Percentiles rank a stretch among this genome's conserved stretches.
Conservation (phyloP, 37 sponge, comb jelly and placozoan genomes). For the Chondrosia reniformis region DNA sequence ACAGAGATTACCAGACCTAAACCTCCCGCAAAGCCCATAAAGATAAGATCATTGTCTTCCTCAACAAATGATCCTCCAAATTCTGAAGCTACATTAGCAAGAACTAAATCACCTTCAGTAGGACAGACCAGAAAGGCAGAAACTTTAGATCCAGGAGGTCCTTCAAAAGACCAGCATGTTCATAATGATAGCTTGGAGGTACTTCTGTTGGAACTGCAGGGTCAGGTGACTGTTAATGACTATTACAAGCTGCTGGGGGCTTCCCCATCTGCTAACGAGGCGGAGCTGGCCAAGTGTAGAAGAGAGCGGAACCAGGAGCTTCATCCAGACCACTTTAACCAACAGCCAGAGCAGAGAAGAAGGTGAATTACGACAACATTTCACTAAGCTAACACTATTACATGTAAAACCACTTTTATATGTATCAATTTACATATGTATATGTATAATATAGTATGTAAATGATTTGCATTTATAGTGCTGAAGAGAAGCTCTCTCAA, state of each 20-base stretch:
- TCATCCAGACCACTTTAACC: slow-evolving; percentile 83
- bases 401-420: not conserved
- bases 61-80: too few species aligned
- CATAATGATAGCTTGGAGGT: not conserved
- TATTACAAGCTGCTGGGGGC: slow-evolving; percentile 78
- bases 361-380: slow-evolving; percentile 31
- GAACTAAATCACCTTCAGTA: not conserved
- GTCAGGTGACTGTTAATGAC: slow-evolving; percentile 52
- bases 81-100: not conserved
- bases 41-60: too few species aligned
- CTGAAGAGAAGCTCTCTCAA: slow-evolving; percentile 46
- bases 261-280: slow-evolving; percentile 22
- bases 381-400: not conserved
- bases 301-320: slow-evolving; percentile 63
- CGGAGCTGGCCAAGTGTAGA: slow-evolving; percentile 63
- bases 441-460: too few species aligned
- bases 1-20: too few species aligned
- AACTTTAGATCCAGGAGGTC: not conserved
- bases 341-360: slow-evolving; percentile 21
- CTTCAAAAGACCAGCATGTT: too few species aligned
- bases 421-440: not conserved
- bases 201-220: slow-evolving; percentile 22
- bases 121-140: not conserved
- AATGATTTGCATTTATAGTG: too few species aligned
- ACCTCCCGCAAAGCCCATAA: too few species aligned